These are phyloP conservation scores for Ia io DNA, from an alignment of 2,113 vertebrate genomes.

Conservation along the genomic window DNA sequence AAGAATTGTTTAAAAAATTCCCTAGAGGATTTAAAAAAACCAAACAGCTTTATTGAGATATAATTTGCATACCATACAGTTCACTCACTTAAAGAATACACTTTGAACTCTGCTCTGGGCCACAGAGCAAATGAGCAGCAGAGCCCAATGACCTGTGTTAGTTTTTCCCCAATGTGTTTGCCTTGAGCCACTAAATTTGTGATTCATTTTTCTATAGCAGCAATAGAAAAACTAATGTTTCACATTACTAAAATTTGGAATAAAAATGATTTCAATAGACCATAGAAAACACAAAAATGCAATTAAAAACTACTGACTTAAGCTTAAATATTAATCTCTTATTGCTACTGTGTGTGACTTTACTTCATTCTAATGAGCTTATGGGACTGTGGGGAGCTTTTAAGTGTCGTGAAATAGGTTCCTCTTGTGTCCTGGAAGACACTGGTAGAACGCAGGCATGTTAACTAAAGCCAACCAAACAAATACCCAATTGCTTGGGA, in stretches of 20 bases:
- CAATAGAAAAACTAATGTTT: background rate
- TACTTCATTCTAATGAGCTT: conserved; percentile 34
- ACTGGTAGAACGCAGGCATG: background rate
- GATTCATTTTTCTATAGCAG: background rate
- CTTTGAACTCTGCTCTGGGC: background rate
- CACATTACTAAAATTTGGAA: background rate
- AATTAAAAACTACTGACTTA: conserved; percentile 1
- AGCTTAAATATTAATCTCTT: conserved; percentile 48
- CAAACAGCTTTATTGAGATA: background rate
- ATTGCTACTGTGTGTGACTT: background rate
- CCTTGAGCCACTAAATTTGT: background rate
- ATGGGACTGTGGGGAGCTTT: background rate
- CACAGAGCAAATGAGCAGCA: background rate
- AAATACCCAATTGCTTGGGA: background rate
- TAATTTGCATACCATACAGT: background rate
- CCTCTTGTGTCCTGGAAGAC: background rate
- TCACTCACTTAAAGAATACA: background rate
- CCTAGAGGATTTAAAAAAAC: background rate
- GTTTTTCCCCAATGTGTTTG: background rate
- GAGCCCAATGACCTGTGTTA: background rate
- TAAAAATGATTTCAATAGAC: background rate
- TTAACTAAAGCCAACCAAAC: background rate
- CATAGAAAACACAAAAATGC: background rate
- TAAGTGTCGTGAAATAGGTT: background rate
- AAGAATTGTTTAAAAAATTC: background rate